Percentiles rank a stretch among this genome's conserved stretches.
Evolutionary conservation across 1,140 invertebrate species (phyloP).

Genomic region (Neodiprion pinetum): DNA sequence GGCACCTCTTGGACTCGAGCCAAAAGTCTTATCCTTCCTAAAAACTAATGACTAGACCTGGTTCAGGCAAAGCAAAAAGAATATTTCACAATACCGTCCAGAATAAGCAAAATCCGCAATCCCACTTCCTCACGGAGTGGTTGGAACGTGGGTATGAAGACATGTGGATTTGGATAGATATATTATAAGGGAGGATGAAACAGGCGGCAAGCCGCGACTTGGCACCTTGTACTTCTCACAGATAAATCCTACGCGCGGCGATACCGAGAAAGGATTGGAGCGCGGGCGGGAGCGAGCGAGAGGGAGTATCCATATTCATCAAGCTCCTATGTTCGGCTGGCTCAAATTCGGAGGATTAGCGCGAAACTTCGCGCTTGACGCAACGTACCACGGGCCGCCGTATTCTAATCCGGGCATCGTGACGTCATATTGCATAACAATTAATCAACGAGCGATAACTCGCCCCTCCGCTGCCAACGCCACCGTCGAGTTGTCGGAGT

Average conservation of each 20-base stretch:
- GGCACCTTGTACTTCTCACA: constrained; percentile 3
- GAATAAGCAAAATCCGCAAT: too few species aligned
- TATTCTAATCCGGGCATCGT: constrained; percentile 20
- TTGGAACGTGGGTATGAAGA: too few species aligned
- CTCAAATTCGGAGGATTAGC: constrained; percentile 61
- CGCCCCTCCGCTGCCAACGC: constrained; percentile 10
- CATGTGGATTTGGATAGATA: too few species aligned
- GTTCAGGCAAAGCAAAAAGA: too few species aligned
- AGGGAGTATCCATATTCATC: constrained; percentile 62
- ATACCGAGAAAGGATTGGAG: neutral
- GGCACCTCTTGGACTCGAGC: too few species aligned
- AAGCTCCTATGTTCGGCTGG: constrained; percentile 61
- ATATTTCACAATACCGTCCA: too few species aligned
- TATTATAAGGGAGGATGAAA: neutral
- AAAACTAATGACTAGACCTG: too few species aligned
- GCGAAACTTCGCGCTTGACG: constrained; percentile 51
- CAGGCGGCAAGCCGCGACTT: neutral
- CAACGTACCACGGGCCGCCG: constrained; percentile 38
- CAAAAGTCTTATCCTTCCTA: too few species aligned
- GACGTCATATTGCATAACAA: constrained; percentile 64
- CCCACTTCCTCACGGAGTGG: too few species aligned
- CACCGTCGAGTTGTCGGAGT: constrained; percentile 46
- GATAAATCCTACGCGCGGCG: neutral
- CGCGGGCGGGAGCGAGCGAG: neutral
- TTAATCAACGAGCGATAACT: constrained; percentile 64